These are phyloP conservation scores for Notarius lentiginosus DNA, from an alignment of 2,113 vertebrate genomes.

Conservation along the genomic window DNA sequence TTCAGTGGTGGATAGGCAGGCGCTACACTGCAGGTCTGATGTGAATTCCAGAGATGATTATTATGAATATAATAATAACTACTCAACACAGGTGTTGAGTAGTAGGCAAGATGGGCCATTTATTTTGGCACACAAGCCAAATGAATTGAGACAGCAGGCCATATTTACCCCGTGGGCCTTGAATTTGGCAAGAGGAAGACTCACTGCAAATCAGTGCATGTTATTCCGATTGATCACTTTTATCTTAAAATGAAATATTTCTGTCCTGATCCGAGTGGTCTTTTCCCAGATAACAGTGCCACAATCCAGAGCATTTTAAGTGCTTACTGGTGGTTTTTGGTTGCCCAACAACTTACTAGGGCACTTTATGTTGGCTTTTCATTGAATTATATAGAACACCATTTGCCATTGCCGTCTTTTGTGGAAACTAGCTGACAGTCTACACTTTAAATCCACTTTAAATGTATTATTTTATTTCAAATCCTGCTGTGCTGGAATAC, in stretches of 20 bases:
- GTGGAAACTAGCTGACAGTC: background rate
- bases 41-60: background rate
- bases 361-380: background rate
- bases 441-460: background rate
- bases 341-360: background rate
- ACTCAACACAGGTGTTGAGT: too few relatives aligned
- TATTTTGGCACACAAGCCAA: background rate
- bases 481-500: background rate
- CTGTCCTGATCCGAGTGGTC: background rate
- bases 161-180: background rate
- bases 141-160: background rate
- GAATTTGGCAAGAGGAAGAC: background rate
- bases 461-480: background rate
- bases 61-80: too few relatives aligned
- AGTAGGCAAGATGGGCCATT: background rate
- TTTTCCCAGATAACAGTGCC: background rate
- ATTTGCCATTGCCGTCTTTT: background rate
- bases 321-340: background rate
- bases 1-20: too few relatives aligned
- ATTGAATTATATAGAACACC: background rate
- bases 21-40: background rate
- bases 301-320: background rate
- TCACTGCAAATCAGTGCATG: background rate
- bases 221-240: background rate
- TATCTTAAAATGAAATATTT: background rate